Base-by-base conservation (phyloP, 2,888 invertebrate genomes). In the Zygothrica quintamaculata region DNA sequence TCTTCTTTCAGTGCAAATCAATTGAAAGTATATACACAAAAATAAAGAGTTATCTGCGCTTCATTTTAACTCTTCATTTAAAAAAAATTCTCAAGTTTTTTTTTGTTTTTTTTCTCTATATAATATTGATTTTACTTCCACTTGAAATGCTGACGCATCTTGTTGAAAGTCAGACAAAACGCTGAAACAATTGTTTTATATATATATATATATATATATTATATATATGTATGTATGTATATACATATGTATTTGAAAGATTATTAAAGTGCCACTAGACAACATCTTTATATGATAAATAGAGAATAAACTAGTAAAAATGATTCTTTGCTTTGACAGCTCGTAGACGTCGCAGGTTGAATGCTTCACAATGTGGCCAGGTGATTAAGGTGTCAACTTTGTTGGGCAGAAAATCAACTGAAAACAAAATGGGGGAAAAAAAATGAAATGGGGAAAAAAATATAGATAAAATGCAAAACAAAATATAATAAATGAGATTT, bases 331-430 rank as follows among this genome's bases (percentile, higher is more conserved):
- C 58, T 66, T 66, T 76, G 74, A 76, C 64, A 72, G 79, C 60
- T n/a, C 43, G 25, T 46, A 50, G 50, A 52, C 40, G 13, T 31
- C 18, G 12, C 51, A 48, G 31, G 42, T 58, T 47, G 47, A 37
- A 57, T 60, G 72, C 58, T 57, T 65, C 57, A 36, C n/a, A 57
- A 64, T 48, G 62, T 58, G 65, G 58, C 52, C 73, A 67, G 77
- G 68, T 77, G 84, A 77, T 77, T 77, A 65, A 84, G 77, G 84
- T 84, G 84, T 77, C 84, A 77, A 74, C 37, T 42, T 50, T 44
- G 51, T 37, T 55, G 40, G 52, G 15, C 62, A 64, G 37, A 42
- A 22, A 26, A 13, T 9, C 36, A 42, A 48, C 13, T 11, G 12
- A 36, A 26, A 42, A 44, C 47, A 46, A 11, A 37, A 22, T 5